Evolutionary conservation across 2,113 vertebrate species (phyloP).

Genomic region (Phalacrocorax carbo): DNA sequence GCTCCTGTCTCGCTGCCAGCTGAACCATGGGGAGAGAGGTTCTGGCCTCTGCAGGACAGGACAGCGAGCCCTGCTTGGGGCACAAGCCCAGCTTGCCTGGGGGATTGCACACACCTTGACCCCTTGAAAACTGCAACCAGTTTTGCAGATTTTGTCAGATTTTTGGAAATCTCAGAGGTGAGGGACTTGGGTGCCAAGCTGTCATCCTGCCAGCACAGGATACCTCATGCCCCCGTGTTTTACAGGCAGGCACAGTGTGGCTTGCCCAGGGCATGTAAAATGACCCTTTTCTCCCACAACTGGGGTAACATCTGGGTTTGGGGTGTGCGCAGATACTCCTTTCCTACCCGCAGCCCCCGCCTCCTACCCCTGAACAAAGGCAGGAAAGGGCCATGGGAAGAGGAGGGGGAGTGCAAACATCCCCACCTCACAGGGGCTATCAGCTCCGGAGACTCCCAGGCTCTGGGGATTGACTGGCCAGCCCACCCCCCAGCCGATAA

Average conservation of each 20-base stretch:
- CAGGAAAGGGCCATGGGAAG: slow-evolving; percentile 49
- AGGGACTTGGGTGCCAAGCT: not conserved
- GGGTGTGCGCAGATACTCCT: not conserved
- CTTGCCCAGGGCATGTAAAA: not conserved
- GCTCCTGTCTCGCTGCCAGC: rapidly evolving
- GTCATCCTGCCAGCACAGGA: not conserved
- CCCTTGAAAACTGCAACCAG: not conserved
- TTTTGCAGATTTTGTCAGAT: not conserved
- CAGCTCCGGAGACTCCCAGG: not conserved
- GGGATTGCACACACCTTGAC: no score
- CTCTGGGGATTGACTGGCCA: not conserved
- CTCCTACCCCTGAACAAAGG: slow-evolving; percentile 58
- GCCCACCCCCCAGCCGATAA: not conserved
- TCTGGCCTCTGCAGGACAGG: not conserved
- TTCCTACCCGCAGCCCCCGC: not conserved
- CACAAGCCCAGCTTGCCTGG: not conserved
- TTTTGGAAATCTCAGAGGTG: not conserved
- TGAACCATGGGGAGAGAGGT: not conserved
- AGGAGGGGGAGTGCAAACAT: slow-evolving; percentile 47
- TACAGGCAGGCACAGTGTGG: not conserved
- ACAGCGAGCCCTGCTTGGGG: rapidly evolving
- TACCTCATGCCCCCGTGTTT: rapidly evolving
- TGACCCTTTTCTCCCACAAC: not conserved
- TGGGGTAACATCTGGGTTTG: not conserved
- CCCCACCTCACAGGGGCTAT: slow-evolving; percentile 1